Evolutionary conservation across 2,888 invertebrate species (phyloP), one percentile per base, ranked within the genome.

Genomic region (Colletes collaris): DNA sequence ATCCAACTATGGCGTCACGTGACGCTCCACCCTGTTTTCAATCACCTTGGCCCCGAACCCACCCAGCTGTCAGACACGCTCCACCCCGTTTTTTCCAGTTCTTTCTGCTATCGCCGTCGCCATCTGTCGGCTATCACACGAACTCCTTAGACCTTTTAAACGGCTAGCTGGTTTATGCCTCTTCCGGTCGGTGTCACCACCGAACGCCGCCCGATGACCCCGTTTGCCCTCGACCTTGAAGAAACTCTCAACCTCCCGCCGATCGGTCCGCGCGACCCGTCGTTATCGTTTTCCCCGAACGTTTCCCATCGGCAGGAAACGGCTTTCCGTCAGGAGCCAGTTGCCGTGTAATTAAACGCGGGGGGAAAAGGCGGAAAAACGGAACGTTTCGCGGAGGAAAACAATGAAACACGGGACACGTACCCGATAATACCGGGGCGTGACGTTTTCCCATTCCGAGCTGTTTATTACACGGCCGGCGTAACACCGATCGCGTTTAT

Each of bases 21-120:
- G 92, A 92, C 93, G 92, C 94, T 94, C 94, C 94, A 94, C 94
- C 94, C 94, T 94, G 93, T 94, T 94, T 93, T 94, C 94, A 94
- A 94, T 94, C 94, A 94, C 93, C 93, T 91, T 91, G 91, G 92
- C 90, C 90, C 91, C 90, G 91, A 93, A 92, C 92, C 93, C 93
- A 93, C 93, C 94, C 94, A 93, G 92, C 92, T 92, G 92, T 93
- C 93, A 92, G 90, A 90, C 88, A 90, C 89, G 92, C 93, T 92
- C 93, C 92, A 92, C 92, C 92, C 92, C 90, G 90, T 92, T 92
- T 92, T 92, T 92, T 92, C 88, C 86, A 79, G 76, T 87, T 85
- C 85, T 88, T 85, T 87, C 85, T 80, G 84, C 89, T 91, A 92
- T 92, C 90, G 85, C 87, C 90, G 88, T 91, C 91, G 93, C 93